These are phyloP conservation scores for Lethenteron reissneri DNA, from an alignment of 2,113 vertebrate species.

Conservation along the genomic window DNA sequence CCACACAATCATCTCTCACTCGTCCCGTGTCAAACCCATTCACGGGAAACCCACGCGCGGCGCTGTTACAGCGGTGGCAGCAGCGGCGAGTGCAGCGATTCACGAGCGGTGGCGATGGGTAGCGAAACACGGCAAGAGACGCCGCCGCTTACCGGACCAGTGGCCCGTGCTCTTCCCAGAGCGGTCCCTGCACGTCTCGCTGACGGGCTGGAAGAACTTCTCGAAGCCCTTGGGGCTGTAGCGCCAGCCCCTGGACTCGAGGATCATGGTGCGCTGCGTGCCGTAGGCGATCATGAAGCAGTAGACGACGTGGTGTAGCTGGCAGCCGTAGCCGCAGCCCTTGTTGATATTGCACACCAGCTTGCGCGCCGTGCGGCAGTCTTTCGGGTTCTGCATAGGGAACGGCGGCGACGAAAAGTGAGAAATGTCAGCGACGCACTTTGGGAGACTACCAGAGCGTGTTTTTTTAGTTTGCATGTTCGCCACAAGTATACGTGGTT, in stretches of 20 bases:
- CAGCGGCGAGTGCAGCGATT: no score
- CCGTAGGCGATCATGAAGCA: constrained; percentile 99
- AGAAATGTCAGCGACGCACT: no score
- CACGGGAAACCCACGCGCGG: no score
- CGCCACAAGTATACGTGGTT: no score
- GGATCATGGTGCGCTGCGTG: constrained; percentile 68
- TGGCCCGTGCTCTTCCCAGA: constrained; percentile 59
- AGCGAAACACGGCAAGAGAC: no score
- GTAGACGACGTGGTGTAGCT: constrained; percentile 92
- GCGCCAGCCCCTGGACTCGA: constrained; percentile 94
- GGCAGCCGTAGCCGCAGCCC: constrained; percentile 92
- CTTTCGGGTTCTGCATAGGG: constrained; percentile 54
- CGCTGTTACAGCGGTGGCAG: no score
- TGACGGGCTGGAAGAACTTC: constrained; percentile 80
- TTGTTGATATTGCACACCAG: constrained; percentile 97
- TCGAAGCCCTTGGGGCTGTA: constrained; percentile 88
- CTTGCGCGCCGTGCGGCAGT: constrained; percentile 86
- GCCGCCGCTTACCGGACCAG: constrained; percentile 56
- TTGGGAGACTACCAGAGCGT: no score
- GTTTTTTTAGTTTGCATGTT: no score
- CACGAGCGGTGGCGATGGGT: no score
- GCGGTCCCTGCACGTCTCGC: constrained; percentile 73
- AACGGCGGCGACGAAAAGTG: neutral
- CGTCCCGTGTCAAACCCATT: no score
- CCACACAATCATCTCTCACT: no score